Conservation (phyloP, 2,888 invertebrate genomes). For the Melanargia galathea region DNA sequence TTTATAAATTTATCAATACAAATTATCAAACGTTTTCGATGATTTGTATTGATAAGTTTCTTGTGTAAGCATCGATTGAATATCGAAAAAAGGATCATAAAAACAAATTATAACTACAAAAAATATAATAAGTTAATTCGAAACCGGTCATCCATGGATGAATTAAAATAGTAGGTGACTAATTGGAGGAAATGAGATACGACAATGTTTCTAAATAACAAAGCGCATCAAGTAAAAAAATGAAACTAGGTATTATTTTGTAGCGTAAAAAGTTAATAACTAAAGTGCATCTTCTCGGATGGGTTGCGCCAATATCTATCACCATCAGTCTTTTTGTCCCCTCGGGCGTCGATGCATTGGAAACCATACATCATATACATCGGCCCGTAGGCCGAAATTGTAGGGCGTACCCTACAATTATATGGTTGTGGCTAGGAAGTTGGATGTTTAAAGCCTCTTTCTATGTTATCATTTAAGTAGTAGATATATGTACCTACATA, state of each 20-base stretch:
- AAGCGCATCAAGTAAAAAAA: constrained; percentile 1
- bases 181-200: constrained; percentile 7
- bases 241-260: constrained; percentile 11
- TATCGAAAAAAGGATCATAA: constrained; percentile 3
- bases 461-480: not conserved
- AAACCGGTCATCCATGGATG: constrained; percentile 6
- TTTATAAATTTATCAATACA: no score
- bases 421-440: constrained; percentile 3
- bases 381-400: no score
- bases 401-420: no score
- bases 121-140: constrained; percentile 6
- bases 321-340: constrained; percentile 14
- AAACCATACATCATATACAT: constrained; percentile 13
- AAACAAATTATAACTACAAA: not conserved
- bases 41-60: constrained; percentile 9
- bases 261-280: constrained; percentile 7
- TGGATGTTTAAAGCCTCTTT: constrained; percentile 1
- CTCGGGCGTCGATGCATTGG: constrained; percentile 5
- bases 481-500: no score
- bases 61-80: constrained; percentile 14
- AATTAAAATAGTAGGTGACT: constrained; percentile 3
- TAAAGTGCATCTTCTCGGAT: constrained; percentile 6
- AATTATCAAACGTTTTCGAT: constrained; percentile 2
- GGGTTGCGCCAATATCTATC: constrained; percentile 14
- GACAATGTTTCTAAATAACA: not conserved